These are phyloP conservation scores for Smithornis capensis DNA, from an alignment of 2,113 vertebrate species.

Conservation along the genomic window DNA sequence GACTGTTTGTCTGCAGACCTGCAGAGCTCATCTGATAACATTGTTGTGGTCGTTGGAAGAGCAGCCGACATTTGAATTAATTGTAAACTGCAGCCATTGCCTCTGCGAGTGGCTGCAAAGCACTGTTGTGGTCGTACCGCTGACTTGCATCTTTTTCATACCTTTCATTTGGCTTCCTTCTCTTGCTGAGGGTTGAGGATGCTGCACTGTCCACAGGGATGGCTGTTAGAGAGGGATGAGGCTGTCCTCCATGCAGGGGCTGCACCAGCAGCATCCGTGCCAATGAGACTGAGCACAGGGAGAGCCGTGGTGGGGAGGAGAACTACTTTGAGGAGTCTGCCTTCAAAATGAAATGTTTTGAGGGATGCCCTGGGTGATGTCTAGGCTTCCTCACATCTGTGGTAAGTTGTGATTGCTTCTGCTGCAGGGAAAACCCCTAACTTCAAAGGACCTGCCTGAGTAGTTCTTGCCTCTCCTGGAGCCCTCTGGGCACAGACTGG, in stretches of 20 bases:
- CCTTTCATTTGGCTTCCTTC: neutral
- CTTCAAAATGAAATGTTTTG: neutral
- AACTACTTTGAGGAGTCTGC: neutral
- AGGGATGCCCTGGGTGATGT: neutral
- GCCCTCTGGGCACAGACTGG: neutral
- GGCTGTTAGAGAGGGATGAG: neutral
- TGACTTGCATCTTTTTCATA: neutral
- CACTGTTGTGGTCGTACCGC: neutral
- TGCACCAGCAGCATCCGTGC: neutral
- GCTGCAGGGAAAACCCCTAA: neutral
- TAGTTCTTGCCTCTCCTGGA: neutral
- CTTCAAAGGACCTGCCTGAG: neutral
- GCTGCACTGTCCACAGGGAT: rapidly evolving
- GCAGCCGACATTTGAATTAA: neutral
- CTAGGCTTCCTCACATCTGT: neutral
- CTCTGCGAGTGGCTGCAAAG: neutral
- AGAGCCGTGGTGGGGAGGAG: neutral
- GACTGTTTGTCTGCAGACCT: slow-evolving; percentile 9
- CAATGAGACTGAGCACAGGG: neutral
- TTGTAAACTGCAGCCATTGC: neutral
- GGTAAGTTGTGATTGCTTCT: neutral
- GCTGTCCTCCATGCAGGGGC: neutral
- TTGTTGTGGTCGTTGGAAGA: neutral
- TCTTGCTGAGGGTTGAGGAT: neutral
- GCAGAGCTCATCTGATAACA: slow-evolving; percentile 33